These are phyloP conservation scores for Helogale parvula DNA, from an alignment of 2,113 vertebrate species.

Conservation along the genomic window DNA sequence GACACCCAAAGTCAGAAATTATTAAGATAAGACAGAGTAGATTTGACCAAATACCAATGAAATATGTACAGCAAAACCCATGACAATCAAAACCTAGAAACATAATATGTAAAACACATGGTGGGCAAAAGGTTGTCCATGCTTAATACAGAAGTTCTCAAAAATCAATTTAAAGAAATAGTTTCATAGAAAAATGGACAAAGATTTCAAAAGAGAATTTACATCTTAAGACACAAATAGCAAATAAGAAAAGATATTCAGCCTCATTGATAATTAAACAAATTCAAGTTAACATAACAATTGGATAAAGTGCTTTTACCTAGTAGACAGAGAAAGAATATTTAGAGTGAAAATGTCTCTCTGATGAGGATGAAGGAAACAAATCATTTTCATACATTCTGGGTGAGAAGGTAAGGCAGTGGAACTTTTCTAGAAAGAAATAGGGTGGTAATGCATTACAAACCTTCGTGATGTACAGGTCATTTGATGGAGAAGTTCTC, in stretches of 20 bases:
- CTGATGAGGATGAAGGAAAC: not conserved
- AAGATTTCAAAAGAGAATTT: slow-evolving; percentile 20
- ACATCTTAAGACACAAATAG: not conserved
- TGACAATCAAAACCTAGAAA: not conserved
- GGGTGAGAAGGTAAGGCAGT: not conserved
- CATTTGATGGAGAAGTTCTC: not conserved
- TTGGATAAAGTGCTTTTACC: not conserved
- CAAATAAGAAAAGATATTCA: slow-evolving; percentile 1
- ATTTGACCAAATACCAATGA: not conserved
- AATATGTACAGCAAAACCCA: not conserved
- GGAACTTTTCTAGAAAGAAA: not conserved
- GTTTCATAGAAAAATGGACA: not conserved
- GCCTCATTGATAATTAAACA: not conserved
- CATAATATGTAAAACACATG: not conserved
- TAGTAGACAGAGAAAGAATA: not conserved
- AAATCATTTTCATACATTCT: not conserved
- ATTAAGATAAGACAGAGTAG: not conserved
- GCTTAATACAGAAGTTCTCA: not conserved
- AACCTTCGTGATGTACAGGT: not conserved
- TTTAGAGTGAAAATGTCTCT: not conserved
- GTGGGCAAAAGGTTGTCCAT: not conserved
- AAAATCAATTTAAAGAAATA: not conserved
- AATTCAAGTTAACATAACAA: not conserved
- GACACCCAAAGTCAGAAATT: not conserved
- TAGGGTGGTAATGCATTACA: not conserved